A percentile compares a stretch with the other conserved stretches of the same genome.
phyloP scores from a whole-genome alignment of 53 echinoderm and acorn worm genomes.

The Stichopus horrens region DNA sequence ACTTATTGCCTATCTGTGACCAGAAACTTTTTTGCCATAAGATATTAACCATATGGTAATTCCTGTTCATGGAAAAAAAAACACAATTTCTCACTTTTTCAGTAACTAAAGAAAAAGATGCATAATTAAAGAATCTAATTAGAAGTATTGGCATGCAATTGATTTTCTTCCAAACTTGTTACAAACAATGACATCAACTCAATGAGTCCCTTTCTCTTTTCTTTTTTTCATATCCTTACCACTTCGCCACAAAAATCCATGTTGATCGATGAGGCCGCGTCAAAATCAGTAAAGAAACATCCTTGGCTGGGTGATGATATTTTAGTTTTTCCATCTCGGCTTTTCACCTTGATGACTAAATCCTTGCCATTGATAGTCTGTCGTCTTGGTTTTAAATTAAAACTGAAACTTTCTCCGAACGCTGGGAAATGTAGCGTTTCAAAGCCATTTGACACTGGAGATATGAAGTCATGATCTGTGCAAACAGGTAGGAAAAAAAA shows the following conservation, averaged over 20 bases:
- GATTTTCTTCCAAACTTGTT: no score
- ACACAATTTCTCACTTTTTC: no score
- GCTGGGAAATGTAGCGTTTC: conserved; percentile 32
- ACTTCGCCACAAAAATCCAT: conserved; percentile 52
- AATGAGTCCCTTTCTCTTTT: no score
- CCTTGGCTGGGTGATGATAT: conserved; percentile 45
- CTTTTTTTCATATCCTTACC: conserved; percentile 37
- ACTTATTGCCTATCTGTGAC: no score
- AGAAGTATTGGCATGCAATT: no score
- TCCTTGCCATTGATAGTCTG: conserved; percentile 51
- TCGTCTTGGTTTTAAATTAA: conserved; percentile 36
- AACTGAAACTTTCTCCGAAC: conserved; percentile 41
- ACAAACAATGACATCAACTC: no score
- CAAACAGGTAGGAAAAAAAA: neutral
- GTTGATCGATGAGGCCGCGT: conserved; percentile 7
- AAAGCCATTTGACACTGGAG: neutral
- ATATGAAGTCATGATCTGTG: conserved; percentile 20
- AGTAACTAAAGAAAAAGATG: no score
- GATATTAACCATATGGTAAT: no score
- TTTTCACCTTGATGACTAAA: conserved; percentile 56
- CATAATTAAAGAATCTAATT: no score
- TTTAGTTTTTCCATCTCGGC: conserved; percentile 50
- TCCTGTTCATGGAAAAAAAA: no score
- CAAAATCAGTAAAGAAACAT: conserved; percentile 43
- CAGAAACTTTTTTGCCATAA: no score